Evolutionary conservation across 2,113 vertebrate species (phyloP).

Genomic region (Pseudorectes ferrugineus): DNA sequence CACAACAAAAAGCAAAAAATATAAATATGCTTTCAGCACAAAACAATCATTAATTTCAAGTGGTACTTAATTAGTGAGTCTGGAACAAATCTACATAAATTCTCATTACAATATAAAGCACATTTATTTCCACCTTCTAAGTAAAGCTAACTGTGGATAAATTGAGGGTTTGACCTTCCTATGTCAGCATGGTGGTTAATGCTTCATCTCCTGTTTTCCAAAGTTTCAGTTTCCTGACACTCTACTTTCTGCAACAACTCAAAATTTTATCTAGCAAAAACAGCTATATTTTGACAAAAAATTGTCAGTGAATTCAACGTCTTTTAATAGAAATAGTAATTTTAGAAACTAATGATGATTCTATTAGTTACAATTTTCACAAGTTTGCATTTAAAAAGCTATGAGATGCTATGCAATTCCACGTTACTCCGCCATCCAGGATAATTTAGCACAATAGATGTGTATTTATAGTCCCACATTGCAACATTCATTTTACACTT

Average conservation of each 20-base stretch:
- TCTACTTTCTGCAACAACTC: not conserved
- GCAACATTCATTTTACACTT: not conserved
- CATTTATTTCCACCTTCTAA: conserved; percentile 7
- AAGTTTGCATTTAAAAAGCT: not conserved
- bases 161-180: not conserved
- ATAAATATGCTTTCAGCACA: conserved; percentile 49
- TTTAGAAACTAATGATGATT: not conserved
- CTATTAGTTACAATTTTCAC: not conserved
- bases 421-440: not conserved
- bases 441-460: not conserved
- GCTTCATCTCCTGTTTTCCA: not conserved
- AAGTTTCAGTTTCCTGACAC: not conserved
- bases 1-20: conserved; percentile 18
- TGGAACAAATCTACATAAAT: conserved; percentile 57
- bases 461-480: not conserved
- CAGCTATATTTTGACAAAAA: not conserved
- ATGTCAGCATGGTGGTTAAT: not conserved
- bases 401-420: not conserved
- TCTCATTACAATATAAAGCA: conserved; percentile 20
- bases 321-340: not conserved
- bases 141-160: not conserved
- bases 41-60: conserved; percentile 64
- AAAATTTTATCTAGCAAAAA: not conserved
- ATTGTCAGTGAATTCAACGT: not conserved
- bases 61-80: conserved; percentile 54